Percentiles rank a stretch among this genome's conserved stretches.
phyloP scores from a whole-genome alignment of 2,797 vertebrate genomes.

The Emydoidea blandingii region DNA sequence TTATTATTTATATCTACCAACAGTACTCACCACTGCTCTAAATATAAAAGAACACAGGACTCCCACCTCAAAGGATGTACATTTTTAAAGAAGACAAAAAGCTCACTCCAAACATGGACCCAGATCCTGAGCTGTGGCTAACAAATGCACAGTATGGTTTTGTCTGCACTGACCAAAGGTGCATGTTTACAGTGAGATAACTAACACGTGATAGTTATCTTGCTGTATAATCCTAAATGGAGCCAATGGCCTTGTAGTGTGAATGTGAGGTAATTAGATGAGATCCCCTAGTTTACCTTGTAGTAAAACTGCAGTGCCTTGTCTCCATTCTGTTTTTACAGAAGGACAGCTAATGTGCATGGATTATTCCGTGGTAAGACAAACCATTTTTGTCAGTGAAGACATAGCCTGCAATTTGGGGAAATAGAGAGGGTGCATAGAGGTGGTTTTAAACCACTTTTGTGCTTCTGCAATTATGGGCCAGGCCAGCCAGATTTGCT shows the following conservation, averaged over 20 bases:
- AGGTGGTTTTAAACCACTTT: neutral
- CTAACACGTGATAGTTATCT: neutral
- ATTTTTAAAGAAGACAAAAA: neutral
- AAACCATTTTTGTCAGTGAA: neutral
- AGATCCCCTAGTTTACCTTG: neutral
- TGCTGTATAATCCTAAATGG: neutral
- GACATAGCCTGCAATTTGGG: neutral
- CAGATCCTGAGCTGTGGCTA: neutral
- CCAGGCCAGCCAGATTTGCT: neutral
- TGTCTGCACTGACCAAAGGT: neutral
- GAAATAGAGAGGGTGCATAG: fast-evolving
- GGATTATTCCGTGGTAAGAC: neutral
- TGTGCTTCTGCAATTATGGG: neutral
- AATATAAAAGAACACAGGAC: neutral
- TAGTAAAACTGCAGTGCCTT: neutral
- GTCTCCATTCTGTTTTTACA: neutral
- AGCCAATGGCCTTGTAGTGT: neutral
- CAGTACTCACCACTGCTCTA: neutral
- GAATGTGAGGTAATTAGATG: neutral
- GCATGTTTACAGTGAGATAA: neutral
- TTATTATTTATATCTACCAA: neutral
- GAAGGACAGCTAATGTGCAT: neutral
- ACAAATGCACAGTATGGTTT: neutral
- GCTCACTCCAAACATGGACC: neutral
- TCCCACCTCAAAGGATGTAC: neutral